Conservation (phyloP, 2,888 invertebrate species). For the Ormyrus pomaceus region DNA sequence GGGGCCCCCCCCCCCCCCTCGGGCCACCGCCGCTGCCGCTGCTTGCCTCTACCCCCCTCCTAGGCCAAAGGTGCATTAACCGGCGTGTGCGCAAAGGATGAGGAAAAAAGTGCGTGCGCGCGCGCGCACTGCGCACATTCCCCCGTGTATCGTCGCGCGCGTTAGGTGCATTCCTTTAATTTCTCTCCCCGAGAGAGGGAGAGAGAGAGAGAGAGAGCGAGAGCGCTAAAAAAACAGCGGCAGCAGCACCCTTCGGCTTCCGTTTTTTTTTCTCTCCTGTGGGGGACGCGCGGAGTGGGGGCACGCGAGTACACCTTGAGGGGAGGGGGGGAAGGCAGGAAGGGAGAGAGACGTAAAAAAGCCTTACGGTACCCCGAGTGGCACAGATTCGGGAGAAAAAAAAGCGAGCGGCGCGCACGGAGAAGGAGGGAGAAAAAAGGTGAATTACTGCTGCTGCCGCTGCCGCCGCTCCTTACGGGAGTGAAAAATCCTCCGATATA, state of each 20-base stretch:
- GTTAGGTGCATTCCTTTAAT: conserved; percentile 58
- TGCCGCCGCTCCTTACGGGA: conserved; percentile 19
- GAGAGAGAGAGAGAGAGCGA: not conserved
- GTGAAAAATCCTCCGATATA: conserved; percentile 49
- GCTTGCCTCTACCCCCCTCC: conserved; percentile 43
- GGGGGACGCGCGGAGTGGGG: not conserved
- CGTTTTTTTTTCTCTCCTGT: conserved; percentile 9
- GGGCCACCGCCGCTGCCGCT: not conserved
- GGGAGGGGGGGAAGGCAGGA: conserved; percentile 33
- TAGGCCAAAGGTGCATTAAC: conserved; percentile 57
- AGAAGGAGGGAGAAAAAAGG: conserved; percentile 60
- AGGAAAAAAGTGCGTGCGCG: conserved; percentile 48
- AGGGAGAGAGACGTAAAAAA: conserved; percentile 57
- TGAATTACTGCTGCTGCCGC: conserved; percentile 70
- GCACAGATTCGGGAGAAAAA: conserved; percentile 69
- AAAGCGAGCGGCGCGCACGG: conserved; percentile 56
- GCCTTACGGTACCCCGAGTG: conserved; percentile 73
- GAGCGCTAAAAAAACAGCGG: conserved; percentile 31
- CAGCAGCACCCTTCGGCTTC: conserved; percentile 39
- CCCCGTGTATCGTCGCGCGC: conserved; percentile 26
- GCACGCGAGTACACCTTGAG: conserved; percentile 71
- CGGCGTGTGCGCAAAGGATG: conserved; percentile 54
- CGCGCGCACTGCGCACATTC: conserved; percentile 38
- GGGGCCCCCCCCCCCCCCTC: not conserved
- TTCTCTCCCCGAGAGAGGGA: conserved; percentile 33